These are phyloP conservation scores for Megaceryle alcyon DNA, from an alignment of 2,797 vertebrate genomes.

Conservation along the genomic window DNA sequence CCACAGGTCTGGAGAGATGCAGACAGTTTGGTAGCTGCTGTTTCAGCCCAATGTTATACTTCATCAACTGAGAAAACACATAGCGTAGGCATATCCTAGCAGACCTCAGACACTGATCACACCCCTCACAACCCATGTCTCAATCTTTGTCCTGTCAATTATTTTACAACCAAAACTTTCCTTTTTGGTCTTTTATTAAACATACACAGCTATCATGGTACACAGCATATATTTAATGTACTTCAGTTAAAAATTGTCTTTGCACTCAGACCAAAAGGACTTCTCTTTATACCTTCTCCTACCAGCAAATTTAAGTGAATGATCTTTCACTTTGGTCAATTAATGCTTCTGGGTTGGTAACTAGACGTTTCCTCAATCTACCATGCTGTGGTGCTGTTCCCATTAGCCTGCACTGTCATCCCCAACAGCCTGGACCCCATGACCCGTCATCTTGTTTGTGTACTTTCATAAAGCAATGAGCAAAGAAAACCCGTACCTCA, in stretches of 20 bases:
- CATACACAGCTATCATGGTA: background rate
- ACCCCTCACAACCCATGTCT: background rate
- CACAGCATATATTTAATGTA: background rate
- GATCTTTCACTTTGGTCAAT: background rate
- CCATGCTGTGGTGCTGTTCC: background rate
- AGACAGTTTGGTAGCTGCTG: background rate
- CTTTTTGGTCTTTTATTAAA: background rate
- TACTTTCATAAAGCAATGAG: background rate
- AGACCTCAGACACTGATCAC: background rate
- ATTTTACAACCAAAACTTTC: background rate
- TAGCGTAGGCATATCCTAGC: accelerated
- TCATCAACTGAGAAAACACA: background rate
- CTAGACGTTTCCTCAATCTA: background rate
- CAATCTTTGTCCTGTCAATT: background rate
- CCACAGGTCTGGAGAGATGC: background rate
- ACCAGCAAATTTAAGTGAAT: background rate
- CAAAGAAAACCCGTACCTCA: background rate
- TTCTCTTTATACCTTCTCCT: background rate
- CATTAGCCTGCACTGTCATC: background rate
- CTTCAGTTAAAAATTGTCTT: background rate
- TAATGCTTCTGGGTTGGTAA: background rate
- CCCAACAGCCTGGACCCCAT: background rate
- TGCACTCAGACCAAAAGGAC: background rate
- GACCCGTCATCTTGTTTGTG: background rate
- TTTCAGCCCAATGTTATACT: background rate